phyloP scores from a whole-genome alignment of 2,797 vertebrate species.

The Sebastes diaconus region DNA sequence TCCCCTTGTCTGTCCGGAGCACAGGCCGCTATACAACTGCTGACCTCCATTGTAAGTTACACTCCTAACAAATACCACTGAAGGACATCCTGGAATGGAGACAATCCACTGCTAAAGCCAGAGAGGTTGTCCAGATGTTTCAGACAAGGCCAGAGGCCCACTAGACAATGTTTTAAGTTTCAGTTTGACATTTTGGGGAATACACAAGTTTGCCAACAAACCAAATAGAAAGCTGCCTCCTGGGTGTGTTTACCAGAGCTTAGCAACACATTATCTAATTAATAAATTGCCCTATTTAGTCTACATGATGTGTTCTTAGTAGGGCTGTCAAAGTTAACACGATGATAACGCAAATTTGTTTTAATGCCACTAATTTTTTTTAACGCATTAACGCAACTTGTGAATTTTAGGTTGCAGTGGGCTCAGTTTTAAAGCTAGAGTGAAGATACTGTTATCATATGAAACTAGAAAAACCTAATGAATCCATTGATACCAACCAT shows the following conservation, averaged over 20 bases:
- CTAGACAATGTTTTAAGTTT: background rate
- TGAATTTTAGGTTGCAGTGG: too few relatives aligned
- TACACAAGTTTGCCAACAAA: background rate
- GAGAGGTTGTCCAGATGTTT: conserved; percentile 52
- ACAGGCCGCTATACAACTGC: conserved; percentile 45
- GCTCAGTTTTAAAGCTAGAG: too few relatives aligned
- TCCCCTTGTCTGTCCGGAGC: conserved; percentile 59
- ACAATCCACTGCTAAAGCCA: conserved; percentile 15
- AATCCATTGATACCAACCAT: too few relatives aligned
- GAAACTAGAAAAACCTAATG: too few relatives aligned
- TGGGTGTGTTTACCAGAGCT: background rate
- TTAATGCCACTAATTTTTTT: too few relatives aligned
- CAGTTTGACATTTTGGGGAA: background rate
- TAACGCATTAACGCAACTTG: too few relatives aligned
- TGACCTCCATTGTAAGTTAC: conserved; percentile 73
- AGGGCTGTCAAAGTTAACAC: too few relatives aligned
- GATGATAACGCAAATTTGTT: too few relatives aligned
- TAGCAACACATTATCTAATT: background rate
- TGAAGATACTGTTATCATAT: too few relatives aligned
- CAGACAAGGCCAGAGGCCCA: background rate
- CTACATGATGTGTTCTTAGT: background rate
- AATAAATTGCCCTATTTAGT: background rate
- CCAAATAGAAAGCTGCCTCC: background rate
- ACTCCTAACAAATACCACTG: conserved; percentile 62
- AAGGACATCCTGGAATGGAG: conserved; percentile 67